Base-by-base conservation (phyloP, 2,113 vertebrate genomes). In the Saguinus midas region DNA sequence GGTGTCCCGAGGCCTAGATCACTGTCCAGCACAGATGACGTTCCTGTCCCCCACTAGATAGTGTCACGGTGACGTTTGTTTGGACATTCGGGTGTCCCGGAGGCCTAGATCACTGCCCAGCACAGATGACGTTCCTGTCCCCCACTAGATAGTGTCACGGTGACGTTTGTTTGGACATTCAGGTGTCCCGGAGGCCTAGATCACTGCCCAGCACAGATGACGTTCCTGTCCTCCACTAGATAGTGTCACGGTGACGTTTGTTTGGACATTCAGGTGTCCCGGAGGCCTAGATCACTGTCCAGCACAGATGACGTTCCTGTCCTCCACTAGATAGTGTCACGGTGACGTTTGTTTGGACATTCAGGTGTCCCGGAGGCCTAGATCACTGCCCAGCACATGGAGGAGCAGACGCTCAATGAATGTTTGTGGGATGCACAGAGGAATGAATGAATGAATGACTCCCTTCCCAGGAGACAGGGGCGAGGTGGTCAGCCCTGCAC, bases 271-370 rank as follows among this genome's bases (percentile, higher is more conserved):
- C 37, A 40, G 37, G 37, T 40, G 37, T 40, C 37, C 37, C 3
- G 4, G 40, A 55, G 48, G 25, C 55, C 58, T 11, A n/a, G 72
- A 17, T 2, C 86, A 16, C 20, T 9, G 45, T 14, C 37, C 35
- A 21, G 55, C 7, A 11, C 6, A 2, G 12, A 6, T 1, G 8
- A 32, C 13, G 13, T 23, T 0, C 6, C 58, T 9, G 27, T 5
- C 35, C 23, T 48, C 23, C 70, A 23, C 37, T 6, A 58, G 58
- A 1, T 8, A 70, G 35, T 4, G 40, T n/a, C 66, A 1, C 0
- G 14, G 23, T 25, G 61, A 58, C 35, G 20, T 86, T 50, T 58
- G 18, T 16, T 48, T 43, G 20, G 50, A 21, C 2, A 40, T 40
- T 40, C 37, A 40, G 37, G 37, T 40, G 37, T 40, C 37, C 37